Evolutionary conservation across 92 coral and sea anemone species (phyloP).

Genomic region (Blastomussa wellsi): DNA sequence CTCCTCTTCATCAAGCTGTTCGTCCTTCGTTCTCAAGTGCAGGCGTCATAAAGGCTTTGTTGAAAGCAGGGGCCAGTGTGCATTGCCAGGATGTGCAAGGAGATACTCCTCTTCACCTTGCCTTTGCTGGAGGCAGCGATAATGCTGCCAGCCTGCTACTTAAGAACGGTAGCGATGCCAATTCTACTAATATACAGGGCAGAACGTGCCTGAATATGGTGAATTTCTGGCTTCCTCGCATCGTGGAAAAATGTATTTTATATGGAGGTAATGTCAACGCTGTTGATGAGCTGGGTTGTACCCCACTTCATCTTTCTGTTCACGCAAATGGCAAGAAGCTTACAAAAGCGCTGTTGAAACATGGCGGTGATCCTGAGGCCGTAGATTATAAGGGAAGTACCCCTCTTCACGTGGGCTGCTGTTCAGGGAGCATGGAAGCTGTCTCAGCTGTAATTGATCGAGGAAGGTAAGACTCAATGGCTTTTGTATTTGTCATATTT

Average conservation of each 20-base stretch:
- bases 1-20: conserved; percentile 14
- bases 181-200: background rate
- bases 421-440: background rate
- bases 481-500: too few relatives aligned
- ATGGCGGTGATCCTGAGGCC: background rate
- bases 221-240: background rate
- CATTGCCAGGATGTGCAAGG: conserved; percentile 15
- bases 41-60: background rate
- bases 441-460: background rate
- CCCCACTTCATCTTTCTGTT: conserved; percentile 17
- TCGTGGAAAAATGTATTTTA: background rate
- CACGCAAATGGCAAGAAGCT: background rate
- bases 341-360: background rate
- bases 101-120: conserved; percentile 14
- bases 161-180: background rate
- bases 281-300: conserved; percentile 8
- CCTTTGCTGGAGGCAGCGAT: background rate
- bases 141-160: background rate
- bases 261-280: conserved; percentile 3
- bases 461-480: background rate
- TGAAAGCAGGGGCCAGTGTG: background rate
- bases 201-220: background rate
- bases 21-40: background rate
- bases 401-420: background rate
- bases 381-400: background rate